Base-by-base conservation (phyloP, 2,113 vertebrate species). In the Sclerurus mexicanus region DNA sequence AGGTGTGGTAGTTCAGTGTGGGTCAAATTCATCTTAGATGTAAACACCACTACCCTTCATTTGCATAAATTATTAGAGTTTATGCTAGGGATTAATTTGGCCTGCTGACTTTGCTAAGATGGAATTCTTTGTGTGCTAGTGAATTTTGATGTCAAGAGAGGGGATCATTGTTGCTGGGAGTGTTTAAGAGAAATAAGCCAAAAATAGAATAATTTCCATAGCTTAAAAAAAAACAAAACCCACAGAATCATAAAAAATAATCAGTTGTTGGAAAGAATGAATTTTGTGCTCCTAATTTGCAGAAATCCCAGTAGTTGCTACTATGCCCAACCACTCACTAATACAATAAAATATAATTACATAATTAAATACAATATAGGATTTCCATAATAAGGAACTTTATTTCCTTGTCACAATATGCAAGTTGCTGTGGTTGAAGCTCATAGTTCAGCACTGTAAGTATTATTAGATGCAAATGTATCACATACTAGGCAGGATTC, bases 331-430 rank as follows among this genome's bases (percentile, higher is more conserved):
- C 75, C 75, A 76, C 89, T 97, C 89, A 79, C 96, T 97, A 96
- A 95, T 96, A 97, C 93, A 97, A 92, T 98, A 96, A 97, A 96
- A 92, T 87, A 96, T 96, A 97, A 98, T 98, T 97, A 93, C 96
- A 96, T 98, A 96, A 98, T 97, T 97, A 97, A 98, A 97, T 97
- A 96, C 96, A 96, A 78, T 87, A 84, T 85, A 97, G 96, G 95
- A 96, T 98, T 97, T 96, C 92, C 74, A 85, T 98, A 95, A 97
- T 92, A 73, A 89, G 94, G 87, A 97, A 97, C 94, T 97, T 97
- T 92, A 91, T 98, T 96, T 98, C 91, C 93, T 94, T 96, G 92
- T 97, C 96, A 93, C 96, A 97, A 63, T 62, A 35, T 9, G 33
- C 12, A 15, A 71, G 68, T 96, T 96, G 96, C 96, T 88, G 94